These are phyloP conservation scores for Microtus ochrogaster DNA, from an alignment of 2,113 vertebrate genomes.

Conservation along the genomic window DNA sequence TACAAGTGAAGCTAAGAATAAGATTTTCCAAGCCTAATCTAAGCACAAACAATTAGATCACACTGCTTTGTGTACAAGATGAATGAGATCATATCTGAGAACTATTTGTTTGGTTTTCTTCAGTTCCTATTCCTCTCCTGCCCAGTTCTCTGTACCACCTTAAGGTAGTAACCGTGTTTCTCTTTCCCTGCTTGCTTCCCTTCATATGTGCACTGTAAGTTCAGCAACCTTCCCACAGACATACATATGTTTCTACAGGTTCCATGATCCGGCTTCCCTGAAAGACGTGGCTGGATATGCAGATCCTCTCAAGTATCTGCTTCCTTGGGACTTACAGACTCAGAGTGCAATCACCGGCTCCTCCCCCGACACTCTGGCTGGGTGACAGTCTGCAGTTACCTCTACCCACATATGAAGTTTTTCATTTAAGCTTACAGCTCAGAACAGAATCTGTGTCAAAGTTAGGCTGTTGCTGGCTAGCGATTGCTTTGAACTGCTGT, in stretches of 20 bases:
- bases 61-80: slow-evolving; percentile 22
- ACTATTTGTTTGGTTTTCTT: slow-evolving; percentile 46
- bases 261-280: neutral
- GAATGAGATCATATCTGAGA: slow-evolving; percentile 41
- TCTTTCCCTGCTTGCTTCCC: neutral
- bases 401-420: neutral
- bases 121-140: neutral
- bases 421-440: slow-evolving; percentile 46
- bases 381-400: slow-evolving; percentile 29
- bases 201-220: neutral
- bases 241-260: neutral
- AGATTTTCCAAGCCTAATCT: slow-evolving; percentile 53
- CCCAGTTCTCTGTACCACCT: neutral
- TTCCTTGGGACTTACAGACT: slow-evolving; percentile 44
- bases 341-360: slow-evolving; percentile 4
- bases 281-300: slow-evolving; percentile 27
- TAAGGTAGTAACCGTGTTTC: slow-evolving; percentile 4
- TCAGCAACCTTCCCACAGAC: neutral
- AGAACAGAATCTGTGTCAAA: slow-evolving; percentile 52
- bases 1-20: slow-evolving; percentile 42
- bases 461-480: slow-evolving; percentile 23
- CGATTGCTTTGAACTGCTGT: slow-evolving; percentile 24
- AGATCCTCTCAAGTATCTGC: slow-evolving; percentile 5
- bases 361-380: neutral
- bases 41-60: slow-evolving; percentile 24